Percentiles rank a stretch among this genome's conserved stretches.
These are phyloP conservation scores for Iselma pallidipennis DNA, from an alignment of 2,888 invertebrate genomes.

Conservation along the genomic window DNA sequence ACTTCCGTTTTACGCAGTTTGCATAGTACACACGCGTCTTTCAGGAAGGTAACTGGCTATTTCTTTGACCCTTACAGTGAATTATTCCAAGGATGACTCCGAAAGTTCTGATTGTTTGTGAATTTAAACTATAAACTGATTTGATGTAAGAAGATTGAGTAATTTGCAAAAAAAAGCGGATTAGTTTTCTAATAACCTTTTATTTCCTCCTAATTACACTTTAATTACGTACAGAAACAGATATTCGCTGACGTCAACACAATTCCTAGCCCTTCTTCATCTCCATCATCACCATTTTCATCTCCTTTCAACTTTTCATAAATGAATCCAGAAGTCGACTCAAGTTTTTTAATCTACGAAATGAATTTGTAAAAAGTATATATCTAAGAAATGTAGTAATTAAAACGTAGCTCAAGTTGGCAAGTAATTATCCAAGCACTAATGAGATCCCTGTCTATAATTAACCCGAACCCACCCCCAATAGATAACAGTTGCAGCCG, in stretches of 20 bases:
- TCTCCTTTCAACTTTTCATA: conserved; percentile 2
- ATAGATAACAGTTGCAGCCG: conserved; percentile 12
- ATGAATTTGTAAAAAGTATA: conserved; percentile 31
- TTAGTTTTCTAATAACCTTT: no score
- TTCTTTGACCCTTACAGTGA: no score
- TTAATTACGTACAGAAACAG: conserved; percentile 39
- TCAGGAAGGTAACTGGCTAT: no score
- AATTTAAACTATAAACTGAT: no score
- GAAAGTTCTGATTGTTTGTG: no score
- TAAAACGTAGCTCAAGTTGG: conserved; percentile 41
- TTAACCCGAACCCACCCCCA: conserved; percentile 34
- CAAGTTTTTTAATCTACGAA: conserved; percentile 27
- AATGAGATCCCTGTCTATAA: conserved; percentile 41
- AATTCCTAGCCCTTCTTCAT: background rate
- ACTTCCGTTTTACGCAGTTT: conserved; percentile 48
- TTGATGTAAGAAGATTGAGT: no score
- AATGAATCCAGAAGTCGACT: background rate
- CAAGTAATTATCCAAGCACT: conserved; percentile 39
- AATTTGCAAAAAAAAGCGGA: no score
- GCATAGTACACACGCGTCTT: conserved; percentile 31
- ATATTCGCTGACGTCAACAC: background rate
- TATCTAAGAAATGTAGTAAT: conserved; percentile 38
- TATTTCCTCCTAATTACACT: no score
- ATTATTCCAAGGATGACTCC: no score
- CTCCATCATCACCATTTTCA: background rate